phyloP scores from a whole-genome alignment of 92 coral and sea anemone species.

The Epizoanthus fatuus region DNA sequence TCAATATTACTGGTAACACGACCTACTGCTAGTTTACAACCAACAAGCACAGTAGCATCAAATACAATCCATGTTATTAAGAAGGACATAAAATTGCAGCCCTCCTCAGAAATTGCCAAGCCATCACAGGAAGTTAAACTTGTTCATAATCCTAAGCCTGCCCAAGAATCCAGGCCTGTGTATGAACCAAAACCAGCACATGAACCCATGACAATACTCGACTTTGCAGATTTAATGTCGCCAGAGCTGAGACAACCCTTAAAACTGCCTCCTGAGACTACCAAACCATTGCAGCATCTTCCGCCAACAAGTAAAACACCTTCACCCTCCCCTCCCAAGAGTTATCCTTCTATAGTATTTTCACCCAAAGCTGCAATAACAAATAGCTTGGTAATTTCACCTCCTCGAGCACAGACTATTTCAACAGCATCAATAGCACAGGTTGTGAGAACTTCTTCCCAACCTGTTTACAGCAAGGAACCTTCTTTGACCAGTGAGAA shows the following conservation, averaged over 20 bases:
- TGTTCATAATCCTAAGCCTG: constrained; percentile 18
- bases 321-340: constrained; percentile 69
- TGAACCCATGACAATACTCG: constrained; percentile 79
- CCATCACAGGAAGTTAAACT: constrained; percentile 7
- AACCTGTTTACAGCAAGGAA: constrained; percentile 20
- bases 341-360: constrained; percentile 47
- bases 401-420: constrained; percentile 58
- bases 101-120: constrained; percentile 22
- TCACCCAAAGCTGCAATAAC: constrained; percentile 55
- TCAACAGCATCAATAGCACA: constrained; percentile 47
- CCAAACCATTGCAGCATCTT: constrained; percentile 62
- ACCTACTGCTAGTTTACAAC: constrained; percentile 17
- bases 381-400: constrained; percentile 51
- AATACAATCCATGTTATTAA: constrained; percentile 3
- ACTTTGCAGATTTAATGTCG: constrained; percentile 87
- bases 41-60: neutral
- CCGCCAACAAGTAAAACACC: constrained; percentile 64
- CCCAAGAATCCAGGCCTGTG: constrained; percentile 25
- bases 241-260: constrained; percentile 57
- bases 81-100: constrained; percentile 22
- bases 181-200: constrained; percentile 51
- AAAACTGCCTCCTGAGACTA: constrained; percentile 46
- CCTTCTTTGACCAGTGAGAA: constrained; percentile 53
- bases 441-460: constrained; percentile 34
- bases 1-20: constrained; percentile 45